Evolutionary conservation across 2,113 vertebrate genomes (phyloP).

Genomic region (Probosciger aterrimus): DNA sequence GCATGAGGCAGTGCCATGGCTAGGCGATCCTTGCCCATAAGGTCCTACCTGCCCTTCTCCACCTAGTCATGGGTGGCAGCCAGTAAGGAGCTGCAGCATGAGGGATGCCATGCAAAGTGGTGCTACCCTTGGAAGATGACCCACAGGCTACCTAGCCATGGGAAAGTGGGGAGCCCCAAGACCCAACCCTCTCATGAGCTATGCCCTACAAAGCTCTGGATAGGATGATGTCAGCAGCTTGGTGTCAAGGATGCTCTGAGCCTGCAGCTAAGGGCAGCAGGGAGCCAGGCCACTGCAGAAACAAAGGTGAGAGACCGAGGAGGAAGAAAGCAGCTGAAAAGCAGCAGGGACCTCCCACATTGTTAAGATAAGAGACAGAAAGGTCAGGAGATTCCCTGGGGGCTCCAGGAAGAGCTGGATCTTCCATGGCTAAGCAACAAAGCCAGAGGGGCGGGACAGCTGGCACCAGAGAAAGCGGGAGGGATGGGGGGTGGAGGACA

Average conservation of each 20-base stretch:
- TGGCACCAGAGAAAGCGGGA: not conserved
- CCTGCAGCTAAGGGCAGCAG: not conserved
- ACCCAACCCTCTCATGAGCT: not conserved
- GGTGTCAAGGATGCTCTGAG: not conserved
- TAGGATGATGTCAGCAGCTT: not conserved
- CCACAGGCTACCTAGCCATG: not conserved
- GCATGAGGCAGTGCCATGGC: not conserved
- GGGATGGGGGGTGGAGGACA: not conserved
- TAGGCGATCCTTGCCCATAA: not conserved
- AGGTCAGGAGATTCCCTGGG: slow-evolving; percentile 37
- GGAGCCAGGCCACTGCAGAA: not conserved
- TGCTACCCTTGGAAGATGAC: not conserved
- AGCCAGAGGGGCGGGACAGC: not conserved
- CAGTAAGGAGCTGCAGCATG: not conserved
- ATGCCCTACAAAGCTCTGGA: not conserved
- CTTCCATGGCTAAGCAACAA: not conserved
- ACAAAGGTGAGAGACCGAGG: fast-evolving
- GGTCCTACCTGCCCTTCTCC: not conserved
- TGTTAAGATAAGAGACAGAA: not conserved
- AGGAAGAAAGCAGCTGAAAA: not conserved
- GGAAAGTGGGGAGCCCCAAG: not conserved
- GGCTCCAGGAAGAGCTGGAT: not conserved
- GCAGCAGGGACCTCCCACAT: not conserved
- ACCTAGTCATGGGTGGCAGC: not conserved
- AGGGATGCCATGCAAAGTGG: not conserved